Evolutionary conservation across 2,113 vertebrate genomes (phyloP).

Genomic region (Puffinus mauretanicus): DNA sequence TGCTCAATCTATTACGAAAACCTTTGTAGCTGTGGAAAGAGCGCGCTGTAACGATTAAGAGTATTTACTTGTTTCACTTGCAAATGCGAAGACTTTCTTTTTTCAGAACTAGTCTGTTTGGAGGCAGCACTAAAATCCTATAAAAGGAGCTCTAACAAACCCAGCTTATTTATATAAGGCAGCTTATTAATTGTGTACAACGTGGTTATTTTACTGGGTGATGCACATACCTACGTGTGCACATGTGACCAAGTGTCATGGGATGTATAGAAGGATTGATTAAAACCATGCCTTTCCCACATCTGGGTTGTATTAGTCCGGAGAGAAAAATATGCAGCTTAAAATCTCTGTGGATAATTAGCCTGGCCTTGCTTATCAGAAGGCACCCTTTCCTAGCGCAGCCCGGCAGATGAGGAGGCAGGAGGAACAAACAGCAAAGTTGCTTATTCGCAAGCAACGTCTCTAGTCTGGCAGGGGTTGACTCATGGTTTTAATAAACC

Average conservation of each 20-base stretch:
- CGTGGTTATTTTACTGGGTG: background rate
- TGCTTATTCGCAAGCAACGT: background rate
- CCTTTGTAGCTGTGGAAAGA: background rate
- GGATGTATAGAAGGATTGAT: constrained; percentile 18
- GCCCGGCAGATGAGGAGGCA: constrained; percentile 5
- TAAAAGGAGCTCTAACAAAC: background rate
- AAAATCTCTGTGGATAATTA: constrained; percentile 55
- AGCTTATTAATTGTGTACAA: background rate
- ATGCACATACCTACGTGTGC: background rate
- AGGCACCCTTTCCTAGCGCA: constrained; percentile 20
- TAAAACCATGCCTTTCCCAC: constrained; percentile 46
- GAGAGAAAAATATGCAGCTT: constrained; percentile 55
- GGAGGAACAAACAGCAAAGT: background rate
- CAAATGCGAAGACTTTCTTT: background rate
- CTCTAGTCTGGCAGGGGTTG: background rate
- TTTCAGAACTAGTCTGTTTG: background rate
- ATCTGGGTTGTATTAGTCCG: constrained; percentile 65
- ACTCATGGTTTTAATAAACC: background rate
- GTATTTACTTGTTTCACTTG: background rate
- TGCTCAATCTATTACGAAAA: background rate
- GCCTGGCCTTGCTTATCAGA: constrained; percentile 26
- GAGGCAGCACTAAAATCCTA: background rate
- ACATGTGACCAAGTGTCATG: constrained; percentile 26
- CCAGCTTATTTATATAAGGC: no score
- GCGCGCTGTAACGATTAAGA: background rate